These are phyloP conservation scores for Pteronotus mesoamericanus DNA, from an alignment of 2,797 vertebrate species.

Conservation along the genomic window DNA sequence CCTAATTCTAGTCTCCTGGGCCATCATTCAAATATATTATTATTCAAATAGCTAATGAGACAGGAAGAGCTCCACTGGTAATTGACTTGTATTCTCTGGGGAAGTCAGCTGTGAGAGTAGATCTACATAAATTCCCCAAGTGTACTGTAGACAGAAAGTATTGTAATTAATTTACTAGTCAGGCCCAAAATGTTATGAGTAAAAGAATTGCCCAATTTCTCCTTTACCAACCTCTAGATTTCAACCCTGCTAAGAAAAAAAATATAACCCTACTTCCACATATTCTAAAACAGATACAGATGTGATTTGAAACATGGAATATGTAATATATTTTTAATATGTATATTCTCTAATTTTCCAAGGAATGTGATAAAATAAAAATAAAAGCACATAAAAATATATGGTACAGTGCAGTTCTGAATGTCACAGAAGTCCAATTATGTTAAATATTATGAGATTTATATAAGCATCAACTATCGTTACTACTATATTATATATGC, in stretches of 20 bases:
- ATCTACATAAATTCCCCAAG: slow-evolving; percentile 70
- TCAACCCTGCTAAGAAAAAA: background rate
- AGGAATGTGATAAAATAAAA: background rate
- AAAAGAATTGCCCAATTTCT: background rate
- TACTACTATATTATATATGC: background rate
- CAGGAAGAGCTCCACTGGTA: slow-evolving; percentile 65
- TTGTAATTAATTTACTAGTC: slow-evolving; percentile 69
- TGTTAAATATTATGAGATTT: background rate
- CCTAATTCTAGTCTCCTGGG: slow-evolving; percentile 68
- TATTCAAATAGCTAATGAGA: slow-evolving; percentile 74
- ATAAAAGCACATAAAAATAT: background rate
- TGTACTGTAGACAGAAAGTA: slow-evolving; percentile 55
- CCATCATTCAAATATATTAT: slow-evolving; percentile 71
- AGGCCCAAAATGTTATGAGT: background rate
- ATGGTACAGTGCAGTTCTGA: background rate
- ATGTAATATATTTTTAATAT: background rate
- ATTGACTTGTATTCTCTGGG: slow-evolving; percentile 71
- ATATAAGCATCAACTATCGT: background rate
- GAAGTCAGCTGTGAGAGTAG: slow-evolving; percentile 63
- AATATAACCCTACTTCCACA: background rate
- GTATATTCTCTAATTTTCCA: background rate
- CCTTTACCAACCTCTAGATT: background rate
- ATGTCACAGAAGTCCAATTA: background rate
- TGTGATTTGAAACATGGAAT: background rate
- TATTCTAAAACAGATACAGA: background rate